Base-by-base conservation (phyloP, 2,797 vertebrate genomes). In the Hyperoplus lanceolatus region DNA sequence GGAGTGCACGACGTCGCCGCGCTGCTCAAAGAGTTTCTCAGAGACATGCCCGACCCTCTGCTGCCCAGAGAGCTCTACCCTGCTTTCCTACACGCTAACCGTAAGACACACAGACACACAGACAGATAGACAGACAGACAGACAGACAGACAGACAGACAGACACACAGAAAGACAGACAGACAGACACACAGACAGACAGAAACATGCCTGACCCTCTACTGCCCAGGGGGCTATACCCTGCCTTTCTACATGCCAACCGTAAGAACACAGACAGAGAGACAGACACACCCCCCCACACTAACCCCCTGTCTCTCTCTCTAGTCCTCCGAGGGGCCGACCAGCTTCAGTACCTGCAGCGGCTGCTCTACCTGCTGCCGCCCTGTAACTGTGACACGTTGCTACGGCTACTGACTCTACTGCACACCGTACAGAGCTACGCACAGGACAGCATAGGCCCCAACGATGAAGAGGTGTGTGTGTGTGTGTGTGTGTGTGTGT, bases 1-100 rank as follows among this genome's bases (percentile, higher is more conserved):
- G 97, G 96, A 1, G 96, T 98, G 14, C 96, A 99, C 0, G 97
- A 99, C 0, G 97, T 99, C 82, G 97, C 97, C 0, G 96, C 96
- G 0, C 92, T 99, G 77, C 96, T 99, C 57, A 99, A 97, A 70
- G 97, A 97, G 91, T 99, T 99, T 57, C 94, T 99, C 49, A 89
- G 94, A 82, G 96, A 97, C 82, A 96, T 99, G 89, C 96, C 96
- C 0, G 96, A 99, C 18, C 94, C 97, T 1, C 88, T 99, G 91
- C 93, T 99, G 55, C 95, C 97, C 75, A 81, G 95, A 6, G 96
- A 98, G 87, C 95, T 98, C 2, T 97, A 98, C 61, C 83, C 92
- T 0, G 96, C 97, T 77, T 99, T 99, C 90, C 96, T 98, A 64
- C 94, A 96, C 80, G 94, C 96, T 21, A 95, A 96, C 87, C 12